Conservation (phyloP, 1,140 invertebrate species). For the Ladona fulva region DNA sequence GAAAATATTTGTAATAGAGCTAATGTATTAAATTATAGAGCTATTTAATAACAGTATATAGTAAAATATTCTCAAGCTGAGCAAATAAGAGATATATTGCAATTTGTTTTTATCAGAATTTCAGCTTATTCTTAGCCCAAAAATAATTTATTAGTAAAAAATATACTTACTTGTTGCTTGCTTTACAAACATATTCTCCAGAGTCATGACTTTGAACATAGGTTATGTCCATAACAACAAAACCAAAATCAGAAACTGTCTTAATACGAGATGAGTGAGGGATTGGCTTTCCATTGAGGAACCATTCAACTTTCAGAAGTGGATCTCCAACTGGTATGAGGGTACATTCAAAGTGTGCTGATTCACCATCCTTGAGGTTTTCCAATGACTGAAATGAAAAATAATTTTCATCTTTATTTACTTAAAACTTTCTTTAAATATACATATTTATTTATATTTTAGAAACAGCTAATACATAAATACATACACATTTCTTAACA, state of each 20-base stretch:
- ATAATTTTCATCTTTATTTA: conserved; percentile 3
- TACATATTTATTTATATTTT: too few species aligned
- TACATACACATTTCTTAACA: too few species aligned
- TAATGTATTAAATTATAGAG: too few species aligned
- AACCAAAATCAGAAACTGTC: conserved; percentile 91
- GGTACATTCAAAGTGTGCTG: conserved; percentile 88
- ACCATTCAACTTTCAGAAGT: conserved; percentile 92
- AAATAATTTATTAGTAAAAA: too few species aligned
- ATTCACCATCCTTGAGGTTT: conserved; percentile 82
- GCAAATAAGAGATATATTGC: too few species aligned
- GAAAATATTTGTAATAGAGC: too few species aligned
- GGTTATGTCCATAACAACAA: conserved; percentile 89
- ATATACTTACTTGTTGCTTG: conserved; percentile 59
- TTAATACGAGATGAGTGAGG: conserved; percentile 86
- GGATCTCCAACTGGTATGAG: conserved; percentile 87
- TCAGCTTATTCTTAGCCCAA: too few species aligned
- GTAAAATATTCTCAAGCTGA: too few species aligned
- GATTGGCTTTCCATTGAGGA: conserved; percentile 80
- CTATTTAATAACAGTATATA: too few species aligned
- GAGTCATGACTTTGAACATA: conserved; percentile 89
- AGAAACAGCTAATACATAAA: too few species aligned
- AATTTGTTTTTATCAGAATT: too few species aligned
- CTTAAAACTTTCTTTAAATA: conserved; percentile 11
- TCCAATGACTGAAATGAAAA: conserved; percentile 53
- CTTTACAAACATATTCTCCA: conserved; percentile 85